Base-by-base conservation (phyloP, 2,797 vertebrate species). In the Cuniculus paca region DNA sequence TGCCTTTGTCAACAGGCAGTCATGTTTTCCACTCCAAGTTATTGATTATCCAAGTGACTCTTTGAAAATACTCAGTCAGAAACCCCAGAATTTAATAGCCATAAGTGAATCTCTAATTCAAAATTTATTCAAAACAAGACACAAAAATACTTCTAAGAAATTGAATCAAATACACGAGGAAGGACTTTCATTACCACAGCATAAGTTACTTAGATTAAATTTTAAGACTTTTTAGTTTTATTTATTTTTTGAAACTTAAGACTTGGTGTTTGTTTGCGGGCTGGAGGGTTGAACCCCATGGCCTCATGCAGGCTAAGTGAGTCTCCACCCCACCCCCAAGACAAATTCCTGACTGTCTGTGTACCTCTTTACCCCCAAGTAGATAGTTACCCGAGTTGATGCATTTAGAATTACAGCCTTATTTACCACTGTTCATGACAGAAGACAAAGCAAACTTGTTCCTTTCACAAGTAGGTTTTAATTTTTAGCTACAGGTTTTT, bases 391-490 rank as follows among this genome's bases (percentile, higher is more conserved):
- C 11, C 54, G 28, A 42, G n/a, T 58, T 26, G 22, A 52, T 5
- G 54, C 45, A 87, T 9, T 65, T 61, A 8, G 60, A 91, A 80
- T 60, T 74, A n/a, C 34, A 83, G 26, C 16, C 7, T 26, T 65
- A 9, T 68, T 58, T 95, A 36, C 50, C 36, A 2, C 26, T n/a
- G 10, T 63, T 83, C 34, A 54, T 36, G 22, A 96, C 13, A 72
- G 91, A 96, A 94, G 87, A 87, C 86, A 88, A 88, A 70, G 31
- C 88, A 83, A n/a, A 95, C 36, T 36, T 28, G 12, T 42, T 80
- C 54, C 94, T 95, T 95, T 42, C 54, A 83, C 9, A 9, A 0
- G 36, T 54, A 9, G 9, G 2, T 86, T 92, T 97, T 98, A 95
- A 96, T 95, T 97, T 93, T 84, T 39, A 94, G 79, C 42, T 52